Base-by-base conservation (phyloP, 2,888 invertebrate species). In the Caenorhabditis sp. region DNA sequence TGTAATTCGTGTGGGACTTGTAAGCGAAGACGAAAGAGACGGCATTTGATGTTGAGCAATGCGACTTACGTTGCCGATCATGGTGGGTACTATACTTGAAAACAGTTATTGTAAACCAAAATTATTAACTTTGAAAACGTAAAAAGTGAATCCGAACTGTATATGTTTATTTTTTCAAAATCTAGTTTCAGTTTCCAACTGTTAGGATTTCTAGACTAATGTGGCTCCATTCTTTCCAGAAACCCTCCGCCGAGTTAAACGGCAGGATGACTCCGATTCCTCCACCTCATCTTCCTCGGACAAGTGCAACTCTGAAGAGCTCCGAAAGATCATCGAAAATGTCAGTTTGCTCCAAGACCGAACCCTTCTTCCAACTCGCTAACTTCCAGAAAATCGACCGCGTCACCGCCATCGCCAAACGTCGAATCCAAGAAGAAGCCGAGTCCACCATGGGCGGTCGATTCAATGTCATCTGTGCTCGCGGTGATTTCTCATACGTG, bases 401-500 rank as follows among this genome's bases (percentile, higher is more conserved):
- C 4, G 85, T 87, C 35, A 86, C 87, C 2, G 77, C 87, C 0
- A 81, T 87, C 10, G 84, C 86, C 2, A 87, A 87, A 58, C 81
- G 77, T 31, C 59, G 87, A 41, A 87, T 87, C 14, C 87, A 87
- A 54, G 75, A 77, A 35, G 86, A 76, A 59, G 87, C 87, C 1
- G 87, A 87, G 58, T 31, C 64, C 0, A 47, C 56, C 3, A 26
- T 80, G 77, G 63, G 68, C 51, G 80, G 73, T 2, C 44, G 86
- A 16, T 86, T 76, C 77, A 87, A 87, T 68, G 86, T 87, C 0
- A 87, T 87, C 19, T 87, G 87, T 73, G 84, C 86, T 4, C 74
- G 87, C 0, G 87, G 87, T 7, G 87, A 87, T 58, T 83, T 87
- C 24, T 87, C 87, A n/a, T 87, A 87, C 63, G 84, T 87, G 22